Evolutionary conservation across 1,140 invertebrate species (phyloP).

Genomic region (Calliphora vicina): DNA sequence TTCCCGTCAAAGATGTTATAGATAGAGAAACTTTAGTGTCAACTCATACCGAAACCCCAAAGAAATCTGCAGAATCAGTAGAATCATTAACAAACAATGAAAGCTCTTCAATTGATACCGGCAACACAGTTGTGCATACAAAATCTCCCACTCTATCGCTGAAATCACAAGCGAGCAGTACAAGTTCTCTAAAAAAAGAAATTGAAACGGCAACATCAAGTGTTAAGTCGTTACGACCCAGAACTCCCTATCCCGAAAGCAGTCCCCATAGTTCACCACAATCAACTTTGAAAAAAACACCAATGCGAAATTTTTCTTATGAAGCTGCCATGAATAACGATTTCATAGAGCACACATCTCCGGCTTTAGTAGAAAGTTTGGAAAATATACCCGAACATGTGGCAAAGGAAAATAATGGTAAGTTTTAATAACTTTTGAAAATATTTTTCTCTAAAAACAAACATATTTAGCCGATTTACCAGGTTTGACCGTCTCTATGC

Average conservation of each 20-base stretch:
- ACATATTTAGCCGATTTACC: not conserved
- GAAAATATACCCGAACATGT: slow-evolving; percentile 52
- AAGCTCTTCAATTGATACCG: not conserved
- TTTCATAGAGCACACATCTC: slow-evolving; percentile 52
- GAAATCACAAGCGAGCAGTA: slow-evolving; percentile 40
- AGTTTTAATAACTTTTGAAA: not conserved
- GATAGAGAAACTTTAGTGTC: not conserved
- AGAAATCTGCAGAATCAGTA: not conserved
- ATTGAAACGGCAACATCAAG: slow-evolving; percentile 20
- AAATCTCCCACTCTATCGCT: slow-evolving; percentile 47
- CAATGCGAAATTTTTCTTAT: slow-evolving; percentile 56
- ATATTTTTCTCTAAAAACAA: not conserved
- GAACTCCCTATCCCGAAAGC: slow-evolving; percentile 56
- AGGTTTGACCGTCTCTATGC: slow-evolving; percentile 43
- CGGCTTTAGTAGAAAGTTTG: slow-evolving; percentile 50
- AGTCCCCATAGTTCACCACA: slow-evolving; percentile 52
- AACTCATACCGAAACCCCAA: not conserved
- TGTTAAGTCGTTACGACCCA: slow-evolving; percentile 50
- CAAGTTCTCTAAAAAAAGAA: slow-evolving; percentile 36
- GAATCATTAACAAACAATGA: not conserved
- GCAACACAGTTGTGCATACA: not conserved
- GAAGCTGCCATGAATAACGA: slow-evolving; percentile 58
- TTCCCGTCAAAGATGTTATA: not conserved
- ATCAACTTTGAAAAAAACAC: slow-evolving; percentile 51
- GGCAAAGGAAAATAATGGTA: slow-evolving; percentile 34